A percentile compares a stretch with the other conserved stretches of the same genome.
These are phyloP conservation scores for Napeogenes inachia DNA, from an alignment of 2,888 invertebrate genomes.

Conservation along the genomic window DNA sequence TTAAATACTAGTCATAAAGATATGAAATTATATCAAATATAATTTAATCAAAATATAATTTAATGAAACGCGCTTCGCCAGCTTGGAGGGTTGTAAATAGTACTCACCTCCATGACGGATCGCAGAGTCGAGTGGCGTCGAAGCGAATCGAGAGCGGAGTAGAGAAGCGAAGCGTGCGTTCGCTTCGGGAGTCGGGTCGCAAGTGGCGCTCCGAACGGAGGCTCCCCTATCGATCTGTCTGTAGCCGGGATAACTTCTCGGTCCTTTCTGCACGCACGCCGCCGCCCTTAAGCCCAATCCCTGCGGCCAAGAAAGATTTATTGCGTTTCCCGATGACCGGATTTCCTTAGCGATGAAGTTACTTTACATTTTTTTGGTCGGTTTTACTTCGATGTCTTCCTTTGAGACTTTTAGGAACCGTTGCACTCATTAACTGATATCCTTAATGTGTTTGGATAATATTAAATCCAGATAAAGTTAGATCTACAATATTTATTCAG, in stretches of 20 bases:
- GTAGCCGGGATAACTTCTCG: constrained; percentile 45
- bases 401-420: neutral
- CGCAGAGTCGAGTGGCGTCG: constrained; percentile 1
- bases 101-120: constrained; percentile 23
- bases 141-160: constrained; percentile 14
- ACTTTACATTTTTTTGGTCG: constrained; percentile 14
- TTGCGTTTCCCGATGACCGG: constrained; percentile 62
- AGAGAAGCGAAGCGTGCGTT: constrained; percentile 35
- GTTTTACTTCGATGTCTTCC: constrained; percentile 4
- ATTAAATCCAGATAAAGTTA: too few relatives aligned
- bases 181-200: constrained; percentile 33
- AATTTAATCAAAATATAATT: neutral
- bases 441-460: neutral
- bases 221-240: constrained; percentile 62
- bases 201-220: constrained; percentile 46
- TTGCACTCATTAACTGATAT: neutral
- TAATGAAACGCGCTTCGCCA: constrained; percentile 1
- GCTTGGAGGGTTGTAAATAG: neutral
- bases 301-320: constrained; percentile 62
- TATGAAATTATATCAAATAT: neutral
- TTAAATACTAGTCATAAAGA: constrained; percentile 2
- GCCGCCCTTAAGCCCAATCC: constrained; percentile 40
- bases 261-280: constrained; percentile 45
- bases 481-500: too few relatives aligned
- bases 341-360: constrained; percentile 44